phyloP scores from a whole-genome alignment of 1,140 invertebrate genomes.

The Pseudachorutes palmiensis region DNA sequence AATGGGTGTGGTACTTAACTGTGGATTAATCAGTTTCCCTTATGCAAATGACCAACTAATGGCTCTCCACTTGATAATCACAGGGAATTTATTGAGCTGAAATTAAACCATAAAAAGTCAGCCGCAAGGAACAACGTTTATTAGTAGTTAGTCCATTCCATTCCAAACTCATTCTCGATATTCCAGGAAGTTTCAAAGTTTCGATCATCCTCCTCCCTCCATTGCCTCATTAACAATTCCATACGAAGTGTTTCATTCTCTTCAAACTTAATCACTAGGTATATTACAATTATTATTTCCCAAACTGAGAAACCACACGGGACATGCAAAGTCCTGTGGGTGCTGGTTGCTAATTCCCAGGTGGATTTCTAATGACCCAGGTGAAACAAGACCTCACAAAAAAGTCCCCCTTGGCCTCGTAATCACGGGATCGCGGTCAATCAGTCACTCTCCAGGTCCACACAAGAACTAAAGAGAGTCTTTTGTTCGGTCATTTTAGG shows the following conservation, averaged over 20 bases:
- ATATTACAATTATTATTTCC: too few species aligned
- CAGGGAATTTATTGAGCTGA: not conserved
- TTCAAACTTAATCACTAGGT: too few species aligned
- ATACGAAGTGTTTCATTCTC: not conserved
- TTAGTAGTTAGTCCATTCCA: too few species aligned
- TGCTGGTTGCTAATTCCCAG: not conserved
- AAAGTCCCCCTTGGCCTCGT: not conserved
- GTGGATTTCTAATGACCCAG: not conserved
- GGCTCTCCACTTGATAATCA: not conserved
- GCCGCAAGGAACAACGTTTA: too few species aligned
- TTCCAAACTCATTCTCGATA: not conserved
- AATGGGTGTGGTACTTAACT: too few species aligned
- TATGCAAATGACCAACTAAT: not conserved
- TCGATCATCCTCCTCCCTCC: not conserved
- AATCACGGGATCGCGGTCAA: too few species aligned
- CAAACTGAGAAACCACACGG: too few species aligned
- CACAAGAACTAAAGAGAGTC: too few species aligned
- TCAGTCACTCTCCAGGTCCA: too few species aligned
- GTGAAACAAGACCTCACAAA: not conserved
- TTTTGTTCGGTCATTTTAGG: too few species aligned
- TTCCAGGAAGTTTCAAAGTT: not conserved
- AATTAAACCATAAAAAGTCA: not conserved
- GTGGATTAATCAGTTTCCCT: too few species aligned
- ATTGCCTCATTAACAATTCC: not conserved
- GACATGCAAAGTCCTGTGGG: too few species aligned